These are phyloP conservation scores for Agonum fuliginosum DNA, from an alignment of 2,888 invertebrate genomes.

Conservation along the genomic window DNA sequence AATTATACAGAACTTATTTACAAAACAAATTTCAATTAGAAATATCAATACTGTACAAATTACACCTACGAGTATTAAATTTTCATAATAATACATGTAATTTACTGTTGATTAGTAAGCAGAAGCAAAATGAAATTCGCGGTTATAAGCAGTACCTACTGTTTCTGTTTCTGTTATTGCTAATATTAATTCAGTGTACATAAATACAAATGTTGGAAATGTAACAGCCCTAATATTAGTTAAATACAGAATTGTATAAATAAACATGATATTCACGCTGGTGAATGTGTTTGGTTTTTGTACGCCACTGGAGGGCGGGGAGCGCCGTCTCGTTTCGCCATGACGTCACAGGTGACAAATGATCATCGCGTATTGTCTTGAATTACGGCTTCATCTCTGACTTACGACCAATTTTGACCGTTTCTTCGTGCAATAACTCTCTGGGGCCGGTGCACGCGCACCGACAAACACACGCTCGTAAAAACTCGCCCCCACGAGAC, in stretches of 20 bases:
- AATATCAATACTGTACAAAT: neutral
- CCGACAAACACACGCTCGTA: slow-evolving; percentile 17
- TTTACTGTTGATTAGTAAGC: neutral
- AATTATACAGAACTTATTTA: too few species aligned
- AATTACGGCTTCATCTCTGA: slow-evolving; percentile 58
- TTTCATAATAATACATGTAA: neutral
- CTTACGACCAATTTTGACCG: slow-evolving; percentile 60
- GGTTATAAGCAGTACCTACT: neutral
- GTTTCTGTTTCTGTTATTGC: neutral
- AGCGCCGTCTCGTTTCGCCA: slow-evolving; percentile 4
- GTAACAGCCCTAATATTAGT: neutral
- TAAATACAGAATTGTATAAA: too few species aligned
- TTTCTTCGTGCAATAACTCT: slow-evolving; percentile 57
- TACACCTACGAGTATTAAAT: neutral
- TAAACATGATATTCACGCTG: neutral
- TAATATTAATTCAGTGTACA: neutral
- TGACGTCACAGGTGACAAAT: slow-evolving; percentile 59
- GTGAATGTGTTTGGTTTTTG: neutral
- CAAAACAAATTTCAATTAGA: too few species aligned
- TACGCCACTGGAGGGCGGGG: slow-evolving; percentile 1
- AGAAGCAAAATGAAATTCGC: neutral
- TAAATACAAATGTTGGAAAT: neutral
- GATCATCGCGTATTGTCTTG: slow-evolving; percentile 60
- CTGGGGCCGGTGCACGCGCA: slow-evolving; percentile 21
- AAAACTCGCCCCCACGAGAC: slow-evolving; percentile 22